Conservation (phyloP, 2,797 vertebrate species). For the Falco peregrinus region DNA sequence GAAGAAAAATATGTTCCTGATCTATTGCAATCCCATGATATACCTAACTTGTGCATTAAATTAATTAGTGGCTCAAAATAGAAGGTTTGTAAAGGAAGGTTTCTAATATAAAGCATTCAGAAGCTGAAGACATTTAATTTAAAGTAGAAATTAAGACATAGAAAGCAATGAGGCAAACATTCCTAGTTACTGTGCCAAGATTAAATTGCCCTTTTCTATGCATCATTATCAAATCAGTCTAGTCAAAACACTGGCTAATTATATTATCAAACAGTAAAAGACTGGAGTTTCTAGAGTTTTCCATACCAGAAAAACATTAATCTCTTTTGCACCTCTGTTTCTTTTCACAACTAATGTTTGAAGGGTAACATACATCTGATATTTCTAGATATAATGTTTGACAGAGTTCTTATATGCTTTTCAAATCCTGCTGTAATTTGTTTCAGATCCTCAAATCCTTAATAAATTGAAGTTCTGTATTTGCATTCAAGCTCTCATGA, state of each 20-base stretch:
- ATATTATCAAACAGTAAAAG: constrained; percentile 62
- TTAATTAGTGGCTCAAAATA: constrained; percentile 55
- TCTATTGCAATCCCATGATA: constrained; percentile 23
- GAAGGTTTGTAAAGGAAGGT: constrained; percentile 28
- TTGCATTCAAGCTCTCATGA: constrained; percentile 39
- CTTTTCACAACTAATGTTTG: not conserved
- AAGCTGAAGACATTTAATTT: constrained; percentile 59
- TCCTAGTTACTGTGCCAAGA: constrained; percentile 58
- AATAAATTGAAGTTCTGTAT: constrained; percentile 61
- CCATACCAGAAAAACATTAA: constrained; percentile 8
- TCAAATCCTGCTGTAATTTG: constrained; percentile 57
- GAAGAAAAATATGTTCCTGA: constrained; percentile 14
- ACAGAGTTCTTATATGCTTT: constrained; percentile 43
- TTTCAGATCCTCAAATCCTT: constrained; percentile 54
- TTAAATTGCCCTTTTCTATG: constrained; percentile 71
- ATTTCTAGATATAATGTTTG: constrained; percentile 35
- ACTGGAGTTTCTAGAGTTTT: constrained; percentile 54
- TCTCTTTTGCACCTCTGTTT: not conserved
- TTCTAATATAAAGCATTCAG: constrained; percentile 52
- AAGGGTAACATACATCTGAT: constrained; percentile 27
- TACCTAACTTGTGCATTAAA: constrained; percentile 37
- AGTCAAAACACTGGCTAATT: constrained; percentile 72
- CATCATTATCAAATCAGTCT: constrained; percentile 72
- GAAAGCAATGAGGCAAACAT: constrained; percentile 63
- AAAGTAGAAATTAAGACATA: constrained; percentile 68